Base-by-base conservation (phyloP, 2,888 invertebrate species). In the Rhamnusium bicolor region DNA sequence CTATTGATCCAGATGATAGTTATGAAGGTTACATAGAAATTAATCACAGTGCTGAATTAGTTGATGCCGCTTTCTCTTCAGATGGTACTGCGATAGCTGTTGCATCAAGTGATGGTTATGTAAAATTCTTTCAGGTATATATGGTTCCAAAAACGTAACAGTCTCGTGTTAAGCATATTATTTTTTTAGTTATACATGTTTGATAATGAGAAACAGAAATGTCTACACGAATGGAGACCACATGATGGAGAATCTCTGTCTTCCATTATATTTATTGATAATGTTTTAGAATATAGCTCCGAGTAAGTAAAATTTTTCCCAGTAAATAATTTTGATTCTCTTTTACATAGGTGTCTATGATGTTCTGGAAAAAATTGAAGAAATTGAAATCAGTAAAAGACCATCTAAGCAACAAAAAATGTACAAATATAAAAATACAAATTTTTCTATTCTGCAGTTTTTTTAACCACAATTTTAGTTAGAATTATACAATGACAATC, bases 81-180 rank as follows among this genome's bases (percentile, higher is more conserved):
- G 98, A 98, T 89, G 98, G 97, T 29, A 96, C 96, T 16, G 98
- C 98, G 8, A 91, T 98, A 71, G 97, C 98, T 54, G 96, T 97
- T 47, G 97, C 96, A 29, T 94, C 95, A 83, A 90, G 92, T 0
- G 97, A 97, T 88, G 98, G 98, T 63, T 92, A 93, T 84, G 96
- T 98, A 61, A 95, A 96, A 87, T 98, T 98, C 90, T 98, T 96
- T 88, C 96, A 98, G 90, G 93, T 93, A 81, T 54, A 29, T 27
- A 49, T 18, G 24, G 5, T 24, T 16, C 51, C 3, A 60, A 0
- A 18, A 24, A 27, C 19, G 40, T 16, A 18, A 18, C 10, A 1
- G 10, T 40, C 0, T 10, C 6, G 2, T n/a, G 46, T 19, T 61
- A 19, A 32, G 2, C 1, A 6, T 29, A 16, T 21, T 95, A 86